Evolutionary conservation across 2,113 vertebrate species (phyloP).

Genomic region (Leucopsar rothschildi): DNA sequence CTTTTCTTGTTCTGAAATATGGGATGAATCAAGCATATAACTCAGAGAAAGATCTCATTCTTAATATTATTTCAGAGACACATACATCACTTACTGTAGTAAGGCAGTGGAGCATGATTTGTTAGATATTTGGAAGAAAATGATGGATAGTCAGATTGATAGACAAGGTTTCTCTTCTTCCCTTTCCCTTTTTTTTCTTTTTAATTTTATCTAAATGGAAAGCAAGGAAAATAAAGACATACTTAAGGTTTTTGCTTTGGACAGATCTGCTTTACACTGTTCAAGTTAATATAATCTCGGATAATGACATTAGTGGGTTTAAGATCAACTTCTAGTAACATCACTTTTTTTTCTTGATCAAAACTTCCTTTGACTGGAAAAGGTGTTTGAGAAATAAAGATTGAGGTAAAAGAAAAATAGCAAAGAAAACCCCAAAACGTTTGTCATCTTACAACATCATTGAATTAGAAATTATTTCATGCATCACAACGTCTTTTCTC

Average conservation of each 20-base stretch:
- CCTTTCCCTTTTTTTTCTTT: too few species aligned
- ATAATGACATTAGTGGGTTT: not conserved
- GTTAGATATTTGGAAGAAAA: not conserved
- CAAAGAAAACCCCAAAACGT: not conserved
- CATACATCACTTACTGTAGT: not conserved
- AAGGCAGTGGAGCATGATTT: not conserved
- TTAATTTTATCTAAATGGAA: not conserved
- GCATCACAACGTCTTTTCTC: not conserved
- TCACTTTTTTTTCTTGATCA: not conserved
- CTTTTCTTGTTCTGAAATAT: not conserved
- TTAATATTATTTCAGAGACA: not conserved
- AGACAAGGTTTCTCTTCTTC: not conserved
- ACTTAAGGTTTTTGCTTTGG: not conserved
- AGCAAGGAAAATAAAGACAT: not conserved
- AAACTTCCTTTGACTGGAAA: not conserved
- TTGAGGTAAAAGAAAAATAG: rapidly evolving
- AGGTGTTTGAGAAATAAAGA: not conserved
- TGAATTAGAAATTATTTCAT: not conserved
- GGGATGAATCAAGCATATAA: not conserved
- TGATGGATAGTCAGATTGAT: not conserved
- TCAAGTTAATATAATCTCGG: not conserved
- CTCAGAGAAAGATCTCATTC: not conserved
- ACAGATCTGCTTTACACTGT: not conserved
- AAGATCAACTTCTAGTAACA: not conserved
- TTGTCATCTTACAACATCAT: not conserved